Evolutionary conservation across 2,113 vertebrate genomes (phyloP).

Genomic region (Zingel zingel): DNA sequence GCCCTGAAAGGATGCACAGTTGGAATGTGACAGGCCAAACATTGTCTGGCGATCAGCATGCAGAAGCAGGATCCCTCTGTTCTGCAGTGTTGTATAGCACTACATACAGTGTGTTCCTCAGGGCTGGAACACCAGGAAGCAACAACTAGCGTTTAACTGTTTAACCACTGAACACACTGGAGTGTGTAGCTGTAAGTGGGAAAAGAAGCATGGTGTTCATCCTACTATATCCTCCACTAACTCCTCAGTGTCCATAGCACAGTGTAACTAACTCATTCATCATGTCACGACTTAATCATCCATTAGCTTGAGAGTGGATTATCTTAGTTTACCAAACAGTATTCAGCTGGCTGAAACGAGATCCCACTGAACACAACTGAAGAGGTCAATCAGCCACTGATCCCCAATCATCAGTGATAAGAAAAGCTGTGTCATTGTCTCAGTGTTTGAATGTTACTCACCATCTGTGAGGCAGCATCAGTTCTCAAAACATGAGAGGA

Average conservation of each 20-base stretch:
- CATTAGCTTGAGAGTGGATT: not conserved
- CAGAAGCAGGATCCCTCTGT: not conserved
- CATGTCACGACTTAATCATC: not conserved
- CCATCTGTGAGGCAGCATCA: no score
- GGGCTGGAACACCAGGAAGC: not conserved
- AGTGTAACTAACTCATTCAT: not conserved
- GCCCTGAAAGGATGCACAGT: constrained; percentile 1
- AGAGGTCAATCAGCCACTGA: not conserved
- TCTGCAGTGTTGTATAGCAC: not conserved
- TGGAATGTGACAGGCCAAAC: constrained; percentile 24
- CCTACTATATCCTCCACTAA: no score
- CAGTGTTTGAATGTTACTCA: not conserved
- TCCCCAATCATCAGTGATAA: not conserved
- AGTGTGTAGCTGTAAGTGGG: not conserved
- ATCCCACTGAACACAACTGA: not conserved
- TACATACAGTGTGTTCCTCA: not conserved
- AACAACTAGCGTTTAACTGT: not conserved
- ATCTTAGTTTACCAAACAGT: not conserved
- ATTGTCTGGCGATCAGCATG: not conserved
- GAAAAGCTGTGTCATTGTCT: not conserved
- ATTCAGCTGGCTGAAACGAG: not conserved
- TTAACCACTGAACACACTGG: not conserved
- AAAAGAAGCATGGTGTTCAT: not conserved
- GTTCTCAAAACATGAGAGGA: not conserved
- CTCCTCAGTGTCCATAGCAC: not conserved